Percentiles rank a stretch among this genome's conserved stretches.
phyloP scores from a whole-genome alignment of 2,113 vertebrate genomes.

The Lichenostomus cassidix region DNA sequence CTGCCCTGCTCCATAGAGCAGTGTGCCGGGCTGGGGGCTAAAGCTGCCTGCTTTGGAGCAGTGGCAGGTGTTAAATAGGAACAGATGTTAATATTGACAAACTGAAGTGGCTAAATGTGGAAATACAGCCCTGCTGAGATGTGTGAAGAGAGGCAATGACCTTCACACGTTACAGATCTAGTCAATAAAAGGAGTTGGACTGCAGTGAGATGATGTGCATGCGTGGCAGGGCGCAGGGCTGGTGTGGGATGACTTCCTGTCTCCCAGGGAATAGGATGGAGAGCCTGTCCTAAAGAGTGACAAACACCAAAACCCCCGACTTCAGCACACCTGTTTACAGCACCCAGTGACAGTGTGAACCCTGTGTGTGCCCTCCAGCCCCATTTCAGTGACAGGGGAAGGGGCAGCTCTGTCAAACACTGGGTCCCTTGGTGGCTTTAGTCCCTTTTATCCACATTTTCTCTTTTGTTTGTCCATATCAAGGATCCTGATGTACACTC shows the following conservation, averaged over 20 bases:
- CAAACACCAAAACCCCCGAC: background rate
- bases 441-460: background rate
- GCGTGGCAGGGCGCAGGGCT: accelerated
- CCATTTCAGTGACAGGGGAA: background rate
- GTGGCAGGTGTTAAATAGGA: conserved; percentile 64
- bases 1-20: background rate
- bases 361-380: background rate
- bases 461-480: background rate
- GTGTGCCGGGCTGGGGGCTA: background rate
- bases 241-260: accelerated
- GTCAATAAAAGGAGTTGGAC: background rate
- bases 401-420: background rate
- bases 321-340: background rate
- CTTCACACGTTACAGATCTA: background rate
- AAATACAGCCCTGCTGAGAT: conserved; percentile 51
- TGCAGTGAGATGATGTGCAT: accelerated
- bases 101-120: conserved; percentile 58
- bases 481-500: background rate
- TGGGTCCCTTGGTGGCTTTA: background rate
- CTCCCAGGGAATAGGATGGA: background rate
- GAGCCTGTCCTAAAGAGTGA: background rate
- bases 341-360: accelerated
- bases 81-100: conserved; percentile 70
- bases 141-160: conserved; percentile 55
- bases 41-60: background rate